A percentile compares a stretch with the other conserved stretches of the same genome.
Conservation (phyloP, 2,888 invertebrate species). For the Synanthedon myopaeformis region DNA sequence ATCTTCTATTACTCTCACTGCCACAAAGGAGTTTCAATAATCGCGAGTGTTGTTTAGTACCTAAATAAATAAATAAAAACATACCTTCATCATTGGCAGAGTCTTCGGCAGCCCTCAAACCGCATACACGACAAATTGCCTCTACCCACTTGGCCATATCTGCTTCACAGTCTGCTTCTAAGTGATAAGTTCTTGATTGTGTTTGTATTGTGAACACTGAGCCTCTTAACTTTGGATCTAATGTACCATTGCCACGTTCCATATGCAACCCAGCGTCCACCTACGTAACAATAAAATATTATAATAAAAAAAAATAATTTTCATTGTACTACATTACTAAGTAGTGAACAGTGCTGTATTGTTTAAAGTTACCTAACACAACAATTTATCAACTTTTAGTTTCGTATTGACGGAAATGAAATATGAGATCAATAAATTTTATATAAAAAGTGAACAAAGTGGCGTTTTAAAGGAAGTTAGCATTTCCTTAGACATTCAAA, state of each 20-base stretch:
- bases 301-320: too few species aligned
- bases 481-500: too few species aligned
- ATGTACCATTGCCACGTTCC: conserved; percentile 84
- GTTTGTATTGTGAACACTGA: conserved; percentile 90
- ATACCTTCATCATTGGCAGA: conserved; percentile 41
- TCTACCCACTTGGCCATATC: conserved; percentile 98
- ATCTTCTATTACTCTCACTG: not conserved
- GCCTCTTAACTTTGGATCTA: conserved; percentile 67
- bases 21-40: conserved; percentile 1
- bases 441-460: too few species aligned
- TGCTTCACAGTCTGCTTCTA: conserved; percentile 90
- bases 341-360: too few species aligned
- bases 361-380: too few species aligned
- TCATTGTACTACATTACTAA: too few species aligned
- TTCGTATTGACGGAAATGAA: too few species aligned
- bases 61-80: conserved; percentile 20
- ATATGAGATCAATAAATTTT: too few species aligned
- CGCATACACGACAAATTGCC: conserved; percentile 92
- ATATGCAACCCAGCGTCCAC: conserved; percentile 89
- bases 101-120: conserved; percentile 79
- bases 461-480: too few species aligned
- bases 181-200: conserved; percentile 88
- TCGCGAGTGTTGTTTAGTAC: conserved; percentile 1
- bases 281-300: conserved; percentile 30
- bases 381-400: too few species aligned